Conservation (phyloP, 2,113 vertebrate species). For the Taxidea taxus region DNA sequence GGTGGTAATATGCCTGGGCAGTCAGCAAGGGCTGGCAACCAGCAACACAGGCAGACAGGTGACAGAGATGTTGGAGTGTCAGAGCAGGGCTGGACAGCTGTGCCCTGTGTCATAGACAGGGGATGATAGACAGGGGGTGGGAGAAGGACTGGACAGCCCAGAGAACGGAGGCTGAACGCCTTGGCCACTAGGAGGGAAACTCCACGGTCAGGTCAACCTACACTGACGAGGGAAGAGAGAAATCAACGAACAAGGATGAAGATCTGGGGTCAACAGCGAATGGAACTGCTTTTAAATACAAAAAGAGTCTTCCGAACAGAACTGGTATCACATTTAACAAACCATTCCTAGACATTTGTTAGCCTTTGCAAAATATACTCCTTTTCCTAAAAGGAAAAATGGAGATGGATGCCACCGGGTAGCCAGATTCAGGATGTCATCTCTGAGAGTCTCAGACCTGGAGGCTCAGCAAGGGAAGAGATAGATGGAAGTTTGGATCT, state of each 20-base stretch:
- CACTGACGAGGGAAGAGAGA: not conserved
- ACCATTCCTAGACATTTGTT: not conserved
- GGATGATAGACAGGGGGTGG: not conserved
- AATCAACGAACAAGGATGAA: not conserved
- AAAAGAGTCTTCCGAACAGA: not conserved
- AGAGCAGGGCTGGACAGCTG: not conserved
- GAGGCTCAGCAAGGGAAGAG: not conserved
- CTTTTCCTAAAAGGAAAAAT: not conserved
- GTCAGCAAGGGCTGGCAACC: not conserved
- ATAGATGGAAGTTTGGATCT: not conserved
- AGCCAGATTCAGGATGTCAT: not conserved
- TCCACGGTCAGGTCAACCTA: not conserved
- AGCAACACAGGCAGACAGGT: not conserved
- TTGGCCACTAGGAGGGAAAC: not conserved
- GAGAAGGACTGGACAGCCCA: not conserved
- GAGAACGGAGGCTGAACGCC: not conserved
- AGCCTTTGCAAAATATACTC: not conserved
- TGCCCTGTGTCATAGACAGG: not conserved
- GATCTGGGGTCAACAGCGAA: not conserved
- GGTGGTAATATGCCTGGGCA: not conserved
- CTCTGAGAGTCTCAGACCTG: not conserved
- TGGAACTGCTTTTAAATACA: not conserved
- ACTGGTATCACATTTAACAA: not conserved
- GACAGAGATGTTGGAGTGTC: not conserved
- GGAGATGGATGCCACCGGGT: not conserved